These are phyloP conservation scores for Ursus arctos DNA, from an alignment of 2,113 vertebrate genomes.

Conservation along the genomic window DNA sequence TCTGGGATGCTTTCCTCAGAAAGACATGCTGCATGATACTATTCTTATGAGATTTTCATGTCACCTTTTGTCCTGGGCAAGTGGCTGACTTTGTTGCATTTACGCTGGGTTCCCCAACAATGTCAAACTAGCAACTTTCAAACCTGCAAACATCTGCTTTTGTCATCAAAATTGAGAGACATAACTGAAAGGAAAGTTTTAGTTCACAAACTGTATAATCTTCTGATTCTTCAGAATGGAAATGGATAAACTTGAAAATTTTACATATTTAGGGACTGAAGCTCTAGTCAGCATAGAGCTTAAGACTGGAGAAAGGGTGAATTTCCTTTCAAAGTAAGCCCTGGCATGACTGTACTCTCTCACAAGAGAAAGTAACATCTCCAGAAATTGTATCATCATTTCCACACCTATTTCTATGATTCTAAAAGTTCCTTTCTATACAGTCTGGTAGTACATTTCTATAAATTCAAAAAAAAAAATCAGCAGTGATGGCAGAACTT, in stretches of 20 bases:
- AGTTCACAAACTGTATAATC: slow-evolving; percentile 48
- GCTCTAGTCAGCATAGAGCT: slow-evolving; percentile 20
- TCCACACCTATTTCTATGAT: neutral
- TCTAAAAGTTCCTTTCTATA: neutral
- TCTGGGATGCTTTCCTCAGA: slow-evolving; percentile 40
- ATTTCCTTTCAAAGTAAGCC: slow-evolving; percentile 28
- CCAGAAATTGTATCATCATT: neutral
- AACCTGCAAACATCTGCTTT: slow-evolving; percentile 62
- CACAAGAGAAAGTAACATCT: neutral
- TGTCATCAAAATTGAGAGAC: slow-evolving; percentile 56
- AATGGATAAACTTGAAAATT: slow-evolving; percentile 53
- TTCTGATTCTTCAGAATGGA: slow-evolving; percentile 53
- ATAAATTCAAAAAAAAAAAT: slow-evolving; percentile 29
- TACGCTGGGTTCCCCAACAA: neutral
- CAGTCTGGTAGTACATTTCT: neutral
- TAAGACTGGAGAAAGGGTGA: neutral
- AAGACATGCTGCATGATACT: neutral
- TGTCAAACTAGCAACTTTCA: slow-evolving; percentile 49
- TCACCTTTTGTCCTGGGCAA: neutral
- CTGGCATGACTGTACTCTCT: neutral
- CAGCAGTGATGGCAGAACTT: neutral
- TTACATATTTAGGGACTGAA: neutral
- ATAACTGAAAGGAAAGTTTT: slow-evolving; percentile 36
- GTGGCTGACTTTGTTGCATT: slow-evolving; percentile 40
- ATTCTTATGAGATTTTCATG: neutral